Percentiles rank a stretch among this genome's conserved stretches.
phyloP scores from a whole-genome alignment of 2,888 invertebrate genomes.

The Phortica magna region DNA sequence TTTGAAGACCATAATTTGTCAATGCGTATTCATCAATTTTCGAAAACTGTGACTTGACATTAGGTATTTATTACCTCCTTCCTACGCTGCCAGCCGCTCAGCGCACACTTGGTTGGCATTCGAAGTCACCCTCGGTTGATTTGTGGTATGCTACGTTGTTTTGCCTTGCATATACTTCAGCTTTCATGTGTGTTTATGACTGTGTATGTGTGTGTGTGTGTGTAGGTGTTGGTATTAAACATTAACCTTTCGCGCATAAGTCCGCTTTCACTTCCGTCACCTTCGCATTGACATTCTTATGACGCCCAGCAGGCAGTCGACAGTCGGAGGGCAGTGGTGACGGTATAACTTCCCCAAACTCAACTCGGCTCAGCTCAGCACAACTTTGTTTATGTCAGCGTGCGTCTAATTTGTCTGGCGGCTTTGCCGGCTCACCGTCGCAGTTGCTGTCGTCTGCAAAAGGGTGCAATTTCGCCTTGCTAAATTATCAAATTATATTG shows the following conservation, averaged over 20 bases:
- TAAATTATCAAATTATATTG: conserved; percentile 57
- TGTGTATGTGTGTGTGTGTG: conserved; percentile 32
- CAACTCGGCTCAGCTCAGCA: background rate
- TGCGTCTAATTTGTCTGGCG: conserved; percentile 30
- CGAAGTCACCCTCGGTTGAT: conserved; percentile 24
- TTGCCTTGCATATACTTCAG: conserved; percentile 3
- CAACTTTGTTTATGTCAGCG: conserved; percentile 2
- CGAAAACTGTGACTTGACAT: conserved; percentile 49
- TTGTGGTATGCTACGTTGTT: background rate
- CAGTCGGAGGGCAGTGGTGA: background rate
- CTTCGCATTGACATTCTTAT: conserved; percentile 31
- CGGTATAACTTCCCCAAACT: background rate
- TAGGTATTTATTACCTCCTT: conserved; percentile 9
- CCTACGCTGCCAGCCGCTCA: conserved; percentile 7
- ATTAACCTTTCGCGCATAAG: conserved; percentile 67
- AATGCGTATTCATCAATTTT: conserved; percentile 65
- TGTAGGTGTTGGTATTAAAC: conserved; percentile 50
- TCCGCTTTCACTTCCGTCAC: conserved; percentile 51
- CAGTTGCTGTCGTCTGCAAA: conserved; percentile 11
- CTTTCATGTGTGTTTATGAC: conserved; percentile 28
- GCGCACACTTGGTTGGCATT: background rate
- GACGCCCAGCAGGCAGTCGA: conserved; percentile 26
- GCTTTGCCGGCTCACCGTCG: background rate
- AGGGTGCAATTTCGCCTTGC: conserved; percentile 43
- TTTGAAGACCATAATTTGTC: conserved; percentile 54